These are phyloP conservation scores for Dromococcyx pavoninus DNA, from an alignment of 2,797 vertebrate species.

Conservation along the genomic window DNA sequence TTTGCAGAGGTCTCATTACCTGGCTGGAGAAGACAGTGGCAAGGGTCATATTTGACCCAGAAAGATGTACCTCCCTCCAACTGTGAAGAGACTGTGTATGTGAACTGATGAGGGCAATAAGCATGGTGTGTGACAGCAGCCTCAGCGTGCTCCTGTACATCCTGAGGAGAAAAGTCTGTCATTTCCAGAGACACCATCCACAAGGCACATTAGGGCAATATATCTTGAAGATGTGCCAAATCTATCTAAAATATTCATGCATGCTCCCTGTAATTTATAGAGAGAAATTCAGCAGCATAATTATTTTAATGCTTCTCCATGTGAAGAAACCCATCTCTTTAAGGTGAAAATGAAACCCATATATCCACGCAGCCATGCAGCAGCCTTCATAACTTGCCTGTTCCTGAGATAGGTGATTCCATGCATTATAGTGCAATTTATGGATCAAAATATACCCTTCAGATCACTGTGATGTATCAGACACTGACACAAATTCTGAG, in stretches of 20 bases:
- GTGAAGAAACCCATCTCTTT: not conserved
- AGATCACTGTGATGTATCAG: not conserved
- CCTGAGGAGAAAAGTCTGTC: not conserved
- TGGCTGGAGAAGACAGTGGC: not conserved
- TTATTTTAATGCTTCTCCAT: not conserved
- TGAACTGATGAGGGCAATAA: not conserved
- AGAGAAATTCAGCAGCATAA: conserved; percentile 9
- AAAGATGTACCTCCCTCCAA: not conserved
- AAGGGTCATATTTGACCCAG: not conserved
- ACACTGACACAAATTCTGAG: not conserved
- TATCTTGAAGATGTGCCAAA: not conserved
- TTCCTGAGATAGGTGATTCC: not conserved
- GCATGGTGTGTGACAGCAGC: not conserved
- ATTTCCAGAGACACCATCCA: not conserved
- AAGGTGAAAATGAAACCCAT: not conserved
- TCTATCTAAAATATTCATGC: conserved; percentile 27
- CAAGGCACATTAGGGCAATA: not conserved
- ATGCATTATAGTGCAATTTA: not conserved
- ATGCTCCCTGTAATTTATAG: conserved; percentile 20
- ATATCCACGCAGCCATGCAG: not conserved
- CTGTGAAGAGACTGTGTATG: not conserved
- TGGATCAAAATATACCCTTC: not conserved
- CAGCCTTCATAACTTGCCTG: fast-evolving
- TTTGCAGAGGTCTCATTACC: not conserved
- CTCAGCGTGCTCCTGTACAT: fast-evolving